Base-by-base conservation (phyloP, 92 coral and sea anemone genomes). In the Phenganax marumi region DNA sequence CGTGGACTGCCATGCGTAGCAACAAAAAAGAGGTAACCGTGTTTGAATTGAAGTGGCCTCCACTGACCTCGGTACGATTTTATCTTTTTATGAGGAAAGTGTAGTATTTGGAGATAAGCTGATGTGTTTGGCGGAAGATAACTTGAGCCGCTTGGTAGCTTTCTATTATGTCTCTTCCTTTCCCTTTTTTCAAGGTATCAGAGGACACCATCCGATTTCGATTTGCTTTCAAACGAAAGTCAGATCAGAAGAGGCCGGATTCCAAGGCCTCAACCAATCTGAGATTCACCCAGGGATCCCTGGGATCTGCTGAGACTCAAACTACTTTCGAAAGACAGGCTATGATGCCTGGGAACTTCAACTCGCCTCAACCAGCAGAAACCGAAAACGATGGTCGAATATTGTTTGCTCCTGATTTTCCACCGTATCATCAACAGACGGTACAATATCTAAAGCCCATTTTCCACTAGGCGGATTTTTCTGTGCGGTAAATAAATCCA, bases 211-310 rank as follows among this genome's bases (percentile, higher is more conserved):
- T 92, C 91, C 81, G 70, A 55, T 66, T 92, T 92, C 84, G 90
- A 87, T 33, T 97, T 86, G 54, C 98, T 85, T 69, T 91, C 71
- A 57, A 89, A 83, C 80, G 88, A 87, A 83, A 85, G 87, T 48
- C 85, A 83, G 46, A 88, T 88, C 86, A 91, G 88, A 70, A 43
- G 78, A 43, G 85, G 82, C 78, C 90, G 4, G 90, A 89, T 49
- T 76, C 87, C 50, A 90, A 84, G 57, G 97, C 92, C 7, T 90
- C 97, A 24, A 84, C 94, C 53, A 24, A 63, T 58, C 74, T 68
- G 19, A 81, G 88, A n/a, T 8, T 78, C 4, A 83, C 85, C 13
- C 69, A 56, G 43, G 89, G 76, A 21, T 66, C 62, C 58, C 78
- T 54, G 66, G 89, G 53, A 22, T 77, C 85, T 19, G 68, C 84